Evolutionary conservation across 2,888 invertebrate genomes (phyloP).

Genomic region (Andrena bicolor): DNA sequence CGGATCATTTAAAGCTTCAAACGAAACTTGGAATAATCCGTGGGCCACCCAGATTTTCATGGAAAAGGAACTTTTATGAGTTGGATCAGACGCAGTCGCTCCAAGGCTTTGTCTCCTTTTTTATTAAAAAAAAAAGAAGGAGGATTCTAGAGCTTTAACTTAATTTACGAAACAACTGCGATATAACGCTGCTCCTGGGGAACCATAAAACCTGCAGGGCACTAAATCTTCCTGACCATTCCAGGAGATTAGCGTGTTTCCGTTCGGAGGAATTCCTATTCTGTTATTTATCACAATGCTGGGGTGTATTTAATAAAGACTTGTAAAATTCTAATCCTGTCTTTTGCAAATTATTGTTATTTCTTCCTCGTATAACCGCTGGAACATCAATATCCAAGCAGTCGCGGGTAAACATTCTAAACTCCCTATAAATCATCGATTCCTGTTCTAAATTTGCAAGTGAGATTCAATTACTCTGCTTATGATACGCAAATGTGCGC

Average conservation of each 20-base stretch:
- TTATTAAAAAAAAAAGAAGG: not conserved
- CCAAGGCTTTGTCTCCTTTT: not conserved
- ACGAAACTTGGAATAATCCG: not conserved
- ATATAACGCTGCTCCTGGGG: not conserved
- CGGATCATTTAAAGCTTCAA: not conserved
- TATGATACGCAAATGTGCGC: no score
- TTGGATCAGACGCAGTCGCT: not conserved
- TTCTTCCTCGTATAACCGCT: no score
- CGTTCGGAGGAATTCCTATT: constrained; percentile 23
- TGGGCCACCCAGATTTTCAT: not conserved
- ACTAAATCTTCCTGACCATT: constrained; percentile 24
- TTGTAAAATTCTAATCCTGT: not conserved
- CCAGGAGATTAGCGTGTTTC: not conserved
- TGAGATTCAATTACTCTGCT: no score
- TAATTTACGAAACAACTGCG: constrained; percentile 19
- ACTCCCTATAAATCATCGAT: no score
- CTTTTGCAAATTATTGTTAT: no score
- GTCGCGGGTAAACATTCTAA: no score
- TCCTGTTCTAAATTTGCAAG: no score
- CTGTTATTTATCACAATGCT: constrained; percentile 7
- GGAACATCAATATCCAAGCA: no score
- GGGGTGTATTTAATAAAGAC: constrained; percentile 12
- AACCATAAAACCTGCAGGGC: not conserved
- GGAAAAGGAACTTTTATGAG: not conserved
- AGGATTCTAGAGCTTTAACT: not conserved